Percentiles rank a stretch among this genome's conserved stretches.
Conservation (phyloP, 2,888 invertebrate species). For the Julus scanicus region DNA sequence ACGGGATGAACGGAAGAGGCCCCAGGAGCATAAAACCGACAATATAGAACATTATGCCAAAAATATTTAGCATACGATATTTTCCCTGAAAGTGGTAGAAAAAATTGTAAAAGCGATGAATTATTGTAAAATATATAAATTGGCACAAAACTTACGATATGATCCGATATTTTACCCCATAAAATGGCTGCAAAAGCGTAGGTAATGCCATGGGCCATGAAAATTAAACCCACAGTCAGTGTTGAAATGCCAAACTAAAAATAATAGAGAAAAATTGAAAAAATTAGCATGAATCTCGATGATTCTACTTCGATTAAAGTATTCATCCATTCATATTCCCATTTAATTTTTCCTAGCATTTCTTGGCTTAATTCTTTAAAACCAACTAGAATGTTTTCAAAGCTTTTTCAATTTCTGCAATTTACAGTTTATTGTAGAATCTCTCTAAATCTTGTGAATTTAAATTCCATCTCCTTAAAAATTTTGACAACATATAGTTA, state of each 20-base stretch:
- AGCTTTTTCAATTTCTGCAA: neutral
- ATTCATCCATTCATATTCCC: too few species aligned
- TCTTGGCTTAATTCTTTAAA: too few species aligned
- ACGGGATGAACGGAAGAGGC: constrained; percentile 80
- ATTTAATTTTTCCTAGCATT: too few species aligned
- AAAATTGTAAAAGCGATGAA: too few species aligned
- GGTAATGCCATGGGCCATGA: constrained; percentile 83
- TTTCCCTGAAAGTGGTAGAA: constrained; percentile 65
- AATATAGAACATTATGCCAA: constrained; percentile 76
- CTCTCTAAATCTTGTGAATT: too few species aligned
- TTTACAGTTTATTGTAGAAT: too few species aligned
- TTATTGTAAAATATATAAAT: neutral
- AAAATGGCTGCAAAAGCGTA: constrained; percentile 82
- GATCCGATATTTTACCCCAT: constrained; percentile 86
- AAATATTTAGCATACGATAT: constrained; percentile 76
- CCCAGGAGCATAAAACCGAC: constrained; percentile 81
- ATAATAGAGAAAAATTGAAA: neutral
- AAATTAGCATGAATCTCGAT: neutral
- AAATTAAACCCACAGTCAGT: constrained; percentile 80
- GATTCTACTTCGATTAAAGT: too few species aligned
- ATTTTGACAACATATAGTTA: too few species aligned
- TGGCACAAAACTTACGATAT: constrained; percentile 62
- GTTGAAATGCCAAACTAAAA: constrained; percentile 67
- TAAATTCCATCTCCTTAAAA: too few species aligned
- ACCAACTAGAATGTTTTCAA: neutral